phyloP scores from a whole-genome alignment of 2,888 invertebrate genomes.

The Apodemia hepburni region DNA sequence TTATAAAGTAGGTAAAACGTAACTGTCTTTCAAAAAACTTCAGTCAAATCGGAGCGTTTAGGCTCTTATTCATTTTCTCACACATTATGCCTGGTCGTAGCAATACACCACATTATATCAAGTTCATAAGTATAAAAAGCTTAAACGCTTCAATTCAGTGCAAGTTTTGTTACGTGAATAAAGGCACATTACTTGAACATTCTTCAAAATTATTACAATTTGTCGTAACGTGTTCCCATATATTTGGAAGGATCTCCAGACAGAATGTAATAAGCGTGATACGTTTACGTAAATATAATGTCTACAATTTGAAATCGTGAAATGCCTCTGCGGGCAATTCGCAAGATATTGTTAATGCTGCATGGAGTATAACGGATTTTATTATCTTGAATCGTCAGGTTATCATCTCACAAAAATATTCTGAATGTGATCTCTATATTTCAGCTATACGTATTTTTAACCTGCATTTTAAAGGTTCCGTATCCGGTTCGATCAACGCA shows the following conservation, averaged over 20 bases:
- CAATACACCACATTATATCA: too few species aligned
- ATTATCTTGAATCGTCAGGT: constrained; percentile 23
- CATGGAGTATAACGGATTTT: constrained; percentile 48
- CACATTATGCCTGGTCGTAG: too few species aligned
- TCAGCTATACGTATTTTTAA: neutral
- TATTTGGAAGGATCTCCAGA: neutral
- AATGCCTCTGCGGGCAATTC: constrained; percentile 52
- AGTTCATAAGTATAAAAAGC: too few species aligned
- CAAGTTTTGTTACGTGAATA: too few species aligned
- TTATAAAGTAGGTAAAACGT: too few species aligned
- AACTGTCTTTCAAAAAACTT: too few species aligned
- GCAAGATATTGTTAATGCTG: constrained; percentile 47
- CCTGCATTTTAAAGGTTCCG: too few species aligned
- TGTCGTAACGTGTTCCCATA: neutral
- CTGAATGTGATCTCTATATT: neutral
- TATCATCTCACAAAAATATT: neutral
- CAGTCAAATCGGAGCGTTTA: too few species aligned
- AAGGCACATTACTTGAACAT: neutral
- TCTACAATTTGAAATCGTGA: constrained; percentile 63
- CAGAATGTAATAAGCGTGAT: constrained; percentile 61
- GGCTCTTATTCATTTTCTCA: too few species aligned
- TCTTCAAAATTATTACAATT: constrained; percentile 4
- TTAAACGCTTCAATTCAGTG: too few species aligned
- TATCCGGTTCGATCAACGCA: too few species aligned
- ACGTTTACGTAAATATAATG: constrained; percentile 54